These are phyloP conservation scores for Tetanocera ferruginea DNA, from an alignment of 2,888 invertebrate genomes.

Conservation along the genomic window DNA sequence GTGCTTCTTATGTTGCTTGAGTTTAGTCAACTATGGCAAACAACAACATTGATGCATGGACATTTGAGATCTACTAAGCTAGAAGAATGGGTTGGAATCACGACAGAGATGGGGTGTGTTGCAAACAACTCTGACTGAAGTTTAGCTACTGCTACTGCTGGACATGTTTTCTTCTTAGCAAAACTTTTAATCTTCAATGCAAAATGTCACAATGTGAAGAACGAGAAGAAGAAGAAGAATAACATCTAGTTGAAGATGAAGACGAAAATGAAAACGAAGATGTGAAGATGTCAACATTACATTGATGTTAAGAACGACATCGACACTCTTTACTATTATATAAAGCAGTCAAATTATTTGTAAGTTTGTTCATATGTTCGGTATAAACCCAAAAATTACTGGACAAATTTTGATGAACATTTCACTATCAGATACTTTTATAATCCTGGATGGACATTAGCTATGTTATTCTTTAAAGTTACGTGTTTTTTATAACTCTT, in stretches of 20 bases:
- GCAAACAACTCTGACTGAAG: background rate
- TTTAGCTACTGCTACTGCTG: background rate
- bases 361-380: too few species aligned
- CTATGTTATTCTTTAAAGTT: too few species aligned
- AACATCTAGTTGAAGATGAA: background rate
- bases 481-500: too few species aligned
- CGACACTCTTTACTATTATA: too few species aligned
- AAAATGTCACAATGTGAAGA: slow-evolving; percentile 48
- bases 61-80: background rate
- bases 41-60: slow-evolving; percentile 21
- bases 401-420: too few species aligned
- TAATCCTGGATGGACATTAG: too few species aligned
- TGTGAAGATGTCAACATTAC: slow-evolving; percentile 23
- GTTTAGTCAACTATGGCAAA: slow-evolving; percentile 1
- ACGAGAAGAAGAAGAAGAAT: background rate
- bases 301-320: background rate
- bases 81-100: background rate
- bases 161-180: slow-evolving; percentile 7
- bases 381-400: too few species aligned
- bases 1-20: background rate
- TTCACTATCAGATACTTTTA: too few species aligned
- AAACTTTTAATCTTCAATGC: slow-evolving; percentile 53
- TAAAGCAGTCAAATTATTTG: too few species aligned
- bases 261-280: background rate
- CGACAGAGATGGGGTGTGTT: background rate